These are phyloP conservation scores for Cossypha polioptera DNA, from an alignment of 2,797 vertebrate genomes.

Conservation along the genomic window DNA sequence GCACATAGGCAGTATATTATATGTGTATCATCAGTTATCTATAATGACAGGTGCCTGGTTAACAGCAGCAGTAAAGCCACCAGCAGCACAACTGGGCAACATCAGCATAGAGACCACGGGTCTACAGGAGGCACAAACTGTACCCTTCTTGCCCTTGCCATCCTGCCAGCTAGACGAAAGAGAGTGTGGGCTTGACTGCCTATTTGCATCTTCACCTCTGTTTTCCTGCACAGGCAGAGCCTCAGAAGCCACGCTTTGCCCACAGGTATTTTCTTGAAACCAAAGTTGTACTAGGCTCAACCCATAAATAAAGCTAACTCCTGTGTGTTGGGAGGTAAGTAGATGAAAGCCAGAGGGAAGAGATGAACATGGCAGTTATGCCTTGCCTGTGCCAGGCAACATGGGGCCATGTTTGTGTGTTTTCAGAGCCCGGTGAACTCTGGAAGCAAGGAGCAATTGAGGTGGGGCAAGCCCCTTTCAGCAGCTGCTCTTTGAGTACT, in stretches of 20 bases:
- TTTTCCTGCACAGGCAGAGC: background rate
- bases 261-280: background rate
- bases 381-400: background rate
- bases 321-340: background rate
- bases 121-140: background rate
- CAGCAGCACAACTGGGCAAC: background rate
- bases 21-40: background rate
- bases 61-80: background rate
- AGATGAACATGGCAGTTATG: background rate
- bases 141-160: background rate
- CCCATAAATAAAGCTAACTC: background rate
- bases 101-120: accelerated
- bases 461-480: background rate
- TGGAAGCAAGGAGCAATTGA: background rate
- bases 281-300: background rate
- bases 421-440: background rate
- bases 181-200: background rate
- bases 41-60: background rate
- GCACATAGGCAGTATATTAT: background rate
- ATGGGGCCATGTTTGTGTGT: background rate
- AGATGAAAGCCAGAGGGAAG: constrained; percentile 11
- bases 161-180: background rate
- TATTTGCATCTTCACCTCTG: background rate
- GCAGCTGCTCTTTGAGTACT: background rate
- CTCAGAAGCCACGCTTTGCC: accelerated